Base-by-base conservation (phyloP, 2,888 invertebrate species). In the Lamproptera curius region DNA sequence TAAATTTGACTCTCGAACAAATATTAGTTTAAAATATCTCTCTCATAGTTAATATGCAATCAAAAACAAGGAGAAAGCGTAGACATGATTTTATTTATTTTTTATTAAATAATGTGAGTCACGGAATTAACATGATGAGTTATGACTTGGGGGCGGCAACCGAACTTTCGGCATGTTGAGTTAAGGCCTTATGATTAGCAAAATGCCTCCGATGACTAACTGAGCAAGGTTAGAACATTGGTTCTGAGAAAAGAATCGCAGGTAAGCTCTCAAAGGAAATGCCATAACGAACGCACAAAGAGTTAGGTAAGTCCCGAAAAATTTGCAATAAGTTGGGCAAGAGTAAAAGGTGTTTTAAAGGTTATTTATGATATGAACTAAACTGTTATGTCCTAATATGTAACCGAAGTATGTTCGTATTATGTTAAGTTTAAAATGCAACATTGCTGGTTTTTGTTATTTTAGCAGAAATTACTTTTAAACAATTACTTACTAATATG, bases 191-290 rank as follows among this genome's bases (percentile, higher is more conserved):
- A 67, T 70, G 63, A 71, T 71, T 65, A 67, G 62, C 62, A 49
- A 42, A 57, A 51, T 57, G 48, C 53, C 57, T 57, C 55, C 62
- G 72, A 71, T 80, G 81, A 79, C 76, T 80, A 78, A 76, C 61
- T 55, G 59, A 50, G 53, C 62, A 61, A 52, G 61, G 60, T 73
- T 72, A 59, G 63, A 59, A 52, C 52, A 55, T 58, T 54, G 54
- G 56, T 78, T 77, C 80, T 66, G 44, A 61, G 76, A 76, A 79
- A 53, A 61, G 55, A 52, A 51, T 62, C 62, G 61, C 63, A 73
- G 67, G 67, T 67, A 70, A 46, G 51, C 42, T 49, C 52, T 51
- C 48, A 67, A 62, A 76, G 80, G 78, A 80, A 80, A 77, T 80
- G 63, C 71, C 75, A 58, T 48, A 60, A 57, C 56, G 45, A 49